Conservation (phyloP, 2,888 invertebrate genomes). For the Cheilosia variabilis region DNA sequence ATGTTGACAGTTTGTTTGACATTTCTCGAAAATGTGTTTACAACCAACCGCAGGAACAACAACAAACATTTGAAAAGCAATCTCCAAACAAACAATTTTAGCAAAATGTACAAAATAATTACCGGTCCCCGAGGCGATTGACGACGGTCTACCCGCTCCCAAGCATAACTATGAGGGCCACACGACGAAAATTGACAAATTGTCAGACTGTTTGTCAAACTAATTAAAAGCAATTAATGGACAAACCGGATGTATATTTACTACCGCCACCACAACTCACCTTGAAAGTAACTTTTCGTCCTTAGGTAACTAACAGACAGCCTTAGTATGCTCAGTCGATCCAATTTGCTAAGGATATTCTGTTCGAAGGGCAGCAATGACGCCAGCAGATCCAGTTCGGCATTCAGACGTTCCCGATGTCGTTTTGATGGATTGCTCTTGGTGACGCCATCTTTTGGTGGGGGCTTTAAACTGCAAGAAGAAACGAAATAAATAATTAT, state of each 20-base stretch:
- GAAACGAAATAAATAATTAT: constrained; percentile 9
- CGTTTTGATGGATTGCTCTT: constrained; percentile 99
- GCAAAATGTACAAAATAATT: constrained; percentile 66
- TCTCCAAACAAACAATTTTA: constrained; percentile 59
- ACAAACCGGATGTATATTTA: constrained; percentile 54
- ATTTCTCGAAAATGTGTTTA: constrained; percentile 49
- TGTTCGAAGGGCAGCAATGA: constrained; percentile 98
- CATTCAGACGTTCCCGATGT: constrained; percentile 98
- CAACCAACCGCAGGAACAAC: constrained; percentile 18
- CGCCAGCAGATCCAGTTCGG: constrained; percentile 98
- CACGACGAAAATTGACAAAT: constrained; percentile 53
- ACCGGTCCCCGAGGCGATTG: neutral
- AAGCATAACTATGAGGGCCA: neutral
- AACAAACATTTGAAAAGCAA: constrained; percentile 20
- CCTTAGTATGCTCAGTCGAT: constrained; percentile 98
- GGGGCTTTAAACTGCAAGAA: constrained; percentile 94
- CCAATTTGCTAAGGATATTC: constrained; percentile 98
- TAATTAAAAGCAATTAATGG: constrained; percentile 67
- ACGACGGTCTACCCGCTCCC: neutral
- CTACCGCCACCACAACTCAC: constrained; percentile 85
- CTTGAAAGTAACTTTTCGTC: constrained; percentile 99
- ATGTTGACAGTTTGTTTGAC: constrained; percentile 37
- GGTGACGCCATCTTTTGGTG: constrained; percentile 96
- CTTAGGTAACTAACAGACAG: constrained; percentile 99
- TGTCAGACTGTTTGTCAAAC: constrained; percentile 67